phyloP scores from a whole-genome alignment of 2,888 invertebrate genomes.

The Colostygia pectinataria region DNA sequence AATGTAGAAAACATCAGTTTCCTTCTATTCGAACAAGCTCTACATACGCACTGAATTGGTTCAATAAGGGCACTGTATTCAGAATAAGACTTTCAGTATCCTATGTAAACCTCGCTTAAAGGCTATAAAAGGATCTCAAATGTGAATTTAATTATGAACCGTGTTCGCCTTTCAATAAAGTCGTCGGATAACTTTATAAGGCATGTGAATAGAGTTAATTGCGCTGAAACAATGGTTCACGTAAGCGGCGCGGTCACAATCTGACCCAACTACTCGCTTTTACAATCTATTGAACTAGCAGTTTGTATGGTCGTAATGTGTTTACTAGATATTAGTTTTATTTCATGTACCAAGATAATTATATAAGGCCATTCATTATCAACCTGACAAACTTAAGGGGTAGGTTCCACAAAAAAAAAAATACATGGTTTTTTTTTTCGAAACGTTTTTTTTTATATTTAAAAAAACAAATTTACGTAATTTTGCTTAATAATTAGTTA shows the following conservation, averaged over 20 bases:
- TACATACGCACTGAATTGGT: too few species aligned
- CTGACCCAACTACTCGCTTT: slow-evolving; percentile 38
- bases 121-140: slow-evolving; percentile 19
- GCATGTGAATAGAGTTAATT: slow-evolving; percentile 46
- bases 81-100: slow-evolving; percentile 2
- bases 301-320: slow-evolving; percentile 13
- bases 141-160: slow-evolving; percentile 35
- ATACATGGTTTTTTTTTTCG: too few species aligned
- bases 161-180: slow-evolving; percentile 30
- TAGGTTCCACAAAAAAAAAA: too few species aligned
- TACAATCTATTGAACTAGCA: slow-evolving; percentile 15
- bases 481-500: too few species aligned
- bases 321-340: neutral
- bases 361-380: too few species aligned
- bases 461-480: too few species aligned
- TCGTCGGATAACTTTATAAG: slow-evolving; percentile 51
- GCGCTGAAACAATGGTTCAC: slow-evolving; percentile 51
- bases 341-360: neutral
- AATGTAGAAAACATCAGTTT: too few species aligned
- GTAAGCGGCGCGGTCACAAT: slow-evolving; percentile 43
- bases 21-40: too few species aligned
- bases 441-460: too few species aligned
- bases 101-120: slow-evolving; percentile 13
- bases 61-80: neutral
- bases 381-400: too few species aligned